These are phyloP conservation scores for Ptychadena robeensis DNA, from an alignment of 2,797 vertebrate genomes.

Conservation along the genomic window DNA sequence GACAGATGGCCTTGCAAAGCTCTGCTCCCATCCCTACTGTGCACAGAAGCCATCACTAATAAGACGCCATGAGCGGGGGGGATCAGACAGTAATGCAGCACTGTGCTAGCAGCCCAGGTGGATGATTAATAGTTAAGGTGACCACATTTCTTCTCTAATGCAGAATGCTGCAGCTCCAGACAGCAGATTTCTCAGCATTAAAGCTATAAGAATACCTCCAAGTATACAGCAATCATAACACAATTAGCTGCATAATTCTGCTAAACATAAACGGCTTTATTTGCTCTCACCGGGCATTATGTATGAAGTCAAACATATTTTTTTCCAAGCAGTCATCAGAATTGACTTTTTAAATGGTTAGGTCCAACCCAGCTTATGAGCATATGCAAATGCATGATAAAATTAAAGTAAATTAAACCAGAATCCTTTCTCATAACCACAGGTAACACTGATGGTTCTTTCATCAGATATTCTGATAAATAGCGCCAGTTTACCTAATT, in stretches of 20 bases:
- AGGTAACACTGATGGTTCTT: neutral
- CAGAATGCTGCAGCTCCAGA: slow-evolving; percentile 28
- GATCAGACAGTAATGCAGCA: slow-evolving; percentile 38
- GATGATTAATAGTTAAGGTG: slow-evolving; percentile 48
- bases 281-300: neutral
- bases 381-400: neutral
- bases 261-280: neutral
- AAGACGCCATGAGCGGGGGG: slow-evolving; percentile 21
- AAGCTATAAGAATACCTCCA: neutral
- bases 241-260: neutral
- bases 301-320: neutral
- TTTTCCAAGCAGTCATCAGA: neutral
- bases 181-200: slow-evolving; percentile 18
- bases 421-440: neutral
- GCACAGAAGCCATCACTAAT: slow-evolving; percentile 45
- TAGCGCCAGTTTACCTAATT: neutral
- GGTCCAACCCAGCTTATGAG: neutral
- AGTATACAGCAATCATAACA: neutral
- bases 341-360: neutral
- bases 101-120: slow-evolving; percentile 19
- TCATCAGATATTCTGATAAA: neutral
- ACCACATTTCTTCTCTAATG: slow-evolving; percentile 31
- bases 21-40: slow-evolving; percentile 37
- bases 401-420: neutral
- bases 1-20: slow-evolving; percentile 51